Base-by-base conservation (phyloP, 2,113 vertebrate species). In the Galeopterus variegatus region DNA sequence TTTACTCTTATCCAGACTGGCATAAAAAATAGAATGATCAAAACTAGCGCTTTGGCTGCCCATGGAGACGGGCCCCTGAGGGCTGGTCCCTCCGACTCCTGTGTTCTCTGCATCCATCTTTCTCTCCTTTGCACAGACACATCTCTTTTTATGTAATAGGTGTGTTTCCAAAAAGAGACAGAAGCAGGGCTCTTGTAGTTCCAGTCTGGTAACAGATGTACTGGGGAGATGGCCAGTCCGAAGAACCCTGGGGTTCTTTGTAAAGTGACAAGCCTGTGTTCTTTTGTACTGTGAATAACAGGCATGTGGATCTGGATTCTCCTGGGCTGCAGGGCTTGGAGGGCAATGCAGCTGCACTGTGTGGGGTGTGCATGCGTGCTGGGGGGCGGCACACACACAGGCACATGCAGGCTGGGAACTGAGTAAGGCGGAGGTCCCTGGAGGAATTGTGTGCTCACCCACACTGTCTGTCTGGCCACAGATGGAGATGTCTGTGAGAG, bases 131-230 rank as follows among this genome's bases (percentile, higher is more conserved):
- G 86, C 75, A 69, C 69, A 72, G 86, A 90, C 8, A 13, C 8
- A 5, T 75, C 56, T 75, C 67, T 92, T 80, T 88, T 82, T 83
- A 82, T 82, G 69, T 73, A 67, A 88, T 45, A 67, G 19, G 52
- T 41, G 1, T 93, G 81, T 87, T 96, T 93, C 88, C 77, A 77
- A 95, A 81, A 95, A 94, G 94, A 88, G 65, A 93, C 4, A 14
- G 82, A 92, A 95, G 69, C 56, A 52, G 72, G 33, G 62, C 69
- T 90, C 72, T 90, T 95, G 23, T 80, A 6, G 90, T 85, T 83
- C 45, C 6, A 15, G 64, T 58, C 69, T 76, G 64, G 48, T 45
- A 58, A 50, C 84, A 62, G 69, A 36, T 5, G 1, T 85, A 67
- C 85, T 33, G 52, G 77, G 67, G 93, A 95, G 52, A 91, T 7